Evolutionary conservation across 2,797 vertebrate genomes (phyloP).

Genomic region (Carcharodon carcharias): DNA sequence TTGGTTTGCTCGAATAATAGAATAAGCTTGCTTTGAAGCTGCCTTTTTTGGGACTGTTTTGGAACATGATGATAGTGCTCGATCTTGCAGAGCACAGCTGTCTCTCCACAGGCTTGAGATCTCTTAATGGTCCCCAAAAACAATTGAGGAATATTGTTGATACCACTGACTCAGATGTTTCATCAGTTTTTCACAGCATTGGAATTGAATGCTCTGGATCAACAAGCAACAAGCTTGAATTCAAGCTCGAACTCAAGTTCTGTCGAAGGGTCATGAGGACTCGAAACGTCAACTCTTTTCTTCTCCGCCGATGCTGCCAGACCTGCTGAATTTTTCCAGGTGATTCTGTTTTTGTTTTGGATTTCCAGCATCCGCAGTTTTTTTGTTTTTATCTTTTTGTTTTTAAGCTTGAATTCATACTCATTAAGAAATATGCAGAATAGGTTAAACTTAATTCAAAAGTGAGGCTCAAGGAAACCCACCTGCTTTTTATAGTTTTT

Average conservation of each 20-base stretch:
- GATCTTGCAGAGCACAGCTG: neutral
- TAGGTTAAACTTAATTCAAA: neutral
- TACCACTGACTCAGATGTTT: neutral
- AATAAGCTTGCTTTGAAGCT: neutral
- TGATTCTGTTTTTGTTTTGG: too few relatives aligned
- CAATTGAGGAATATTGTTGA: neutral
- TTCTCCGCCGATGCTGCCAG: too few relatives aligned
- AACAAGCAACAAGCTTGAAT: neutral
- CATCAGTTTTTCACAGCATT: neutral
- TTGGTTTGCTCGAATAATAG: neutral
- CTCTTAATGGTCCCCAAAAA: too few relatives aligned
- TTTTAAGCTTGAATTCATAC: neutral
- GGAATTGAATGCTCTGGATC: neutral
- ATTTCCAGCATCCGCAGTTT: too few relatives aligned
- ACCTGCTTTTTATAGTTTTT: too few relatives aligned
- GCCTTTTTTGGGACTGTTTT: neutral
- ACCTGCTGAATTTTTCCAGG: too few relatives aligned
- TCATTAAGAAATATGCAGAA: neutral
- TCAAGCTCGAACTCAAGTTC: too few relatives aligned
- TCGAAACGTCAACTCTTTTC: too few relatives aligned
- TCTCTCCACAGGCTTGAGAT: neutral
- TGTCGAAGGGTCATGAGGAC: too few relatives aligned
- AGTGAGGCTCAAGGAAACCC: neutral
- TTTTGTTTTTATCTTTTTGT: too few relatives aligned
- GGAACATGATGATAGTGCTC: neutral